Percentiles rank a stretch among this genome's conserved stretches.
These are phyloP conservation scores for Zoanthus sociatus DNA, from an alignment of 92 coral and sea anemone genomes.

Conservation along the genomic window DNA sequence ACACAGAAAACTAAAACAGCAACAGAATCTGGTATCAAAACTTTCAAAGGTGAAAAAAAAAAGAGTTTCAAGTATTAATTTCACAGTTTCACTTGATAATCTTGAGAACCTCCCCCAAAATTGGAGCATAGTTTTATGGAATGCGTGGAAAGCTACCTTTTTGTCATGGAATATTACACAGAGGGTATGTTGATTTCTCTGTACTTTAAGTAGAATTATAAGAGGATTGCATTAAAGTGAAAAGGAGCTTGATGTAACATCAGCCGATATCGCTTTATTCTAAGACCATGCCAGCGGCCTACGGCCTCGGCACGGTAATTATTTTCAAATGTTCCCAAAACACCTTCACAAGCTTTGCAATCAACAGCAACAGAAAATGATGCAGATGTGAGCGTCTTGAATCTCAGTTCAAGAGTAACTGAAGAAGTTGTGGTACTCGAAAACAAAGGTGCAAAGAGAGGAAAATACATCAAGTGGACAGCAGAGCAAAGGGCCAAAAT, in stretches of 20 bases:
- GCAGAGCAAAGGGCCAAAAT: slow-evolving; percentile 53
- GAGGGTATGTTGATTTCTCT: slow-evolving; percentile 28
- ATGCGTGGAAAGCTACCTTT: background rate
- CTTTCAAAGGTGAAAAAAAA: too few relatives aligned
- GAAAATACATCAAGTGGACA: slow-evolving; percentile 52
- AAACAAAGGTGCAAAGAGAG: slow-evolving; percentile 50
- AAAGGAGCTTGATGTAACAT: slow-evolving; percentile 7
- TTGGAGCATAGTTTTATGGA: background rate
- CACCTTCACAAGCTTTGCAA: background rate
- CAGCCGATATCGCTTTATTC: too few relatives aligned
- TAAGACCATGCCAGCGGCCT: too few relatives aligned
- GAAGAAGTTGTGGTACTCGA: slow-evolving; percentile 42
- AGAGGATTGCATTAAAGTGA: slow-evolving; percentile 37
- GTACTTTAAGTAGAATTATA: slow-evolving; percentile 10
- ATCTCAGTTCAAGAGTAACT: slow-evolving; percentile 38
- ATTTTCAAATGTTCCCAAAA: slow-evolving; percentile 39
- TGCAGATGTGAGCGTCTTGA: slow-evolving; percentile 14
- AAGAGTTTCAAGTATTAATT: too few relatives aligned
- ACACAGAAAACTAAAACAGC: too few relatives aligned
- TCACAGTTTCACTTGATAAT: too few relatives aligned
- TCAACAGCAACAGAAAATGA: slow-evolving; percentile 29
- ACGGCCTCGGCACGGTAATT: background rate
- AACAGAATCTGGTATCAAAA: too few relatives aligned
- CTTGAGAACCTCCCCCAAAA: background rate
- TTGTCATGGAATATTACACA: slow-evolving; percentile 15